Evolutionary conservation across 1,140 invertebrate genomes (phyloP), one percentile per base, ranked within the genome.

Genomic region (Pantala flavescens): DNA sequence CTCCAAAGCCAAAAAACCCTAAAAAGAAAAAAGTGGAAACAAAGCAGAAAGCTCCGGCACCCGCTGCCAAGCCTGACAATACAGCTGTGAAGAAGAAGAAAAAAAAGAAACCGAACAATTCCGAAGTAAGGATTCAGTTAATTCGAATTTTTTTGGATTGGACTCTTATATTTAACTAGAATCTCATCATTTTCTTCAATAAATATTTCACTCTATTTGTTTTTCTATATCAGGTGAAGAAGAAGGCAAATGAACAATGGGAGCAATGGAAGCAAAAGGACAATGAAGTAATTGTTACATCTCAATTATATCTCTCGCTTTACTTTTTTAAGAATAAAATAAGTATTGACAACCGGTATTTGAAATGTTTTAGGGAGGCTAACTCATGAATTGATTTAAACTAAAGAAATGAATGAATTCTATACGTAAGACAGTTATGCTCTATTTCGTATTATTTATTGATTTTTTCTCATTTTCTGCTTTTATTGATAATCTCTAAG

Each of bases 191-290:
- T 36, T 36, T 36, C 2, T 36, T 36, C 9, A 36, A 36, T 5
- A 36, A 36, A 9, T 36, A 5, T 36, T 2, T 9, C 9, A 36
- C 28, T 5, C 9, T 36, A 9, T 5, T 36, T 3, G 16, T 63
- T 19, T 63, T 63, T 21, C 49, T 16, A 3, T 63, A 7, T 7
- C 16, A 82, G 70, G 84, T 84, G 76, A 80, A 79, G 28, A 79
- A 82, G 76, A 75, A 78, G 23, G 77, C 79, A 12, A 78, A 80
- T 23, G 82, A 85, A 72, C 86, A 88, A 75, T 88, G 87, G 86
- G 86, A 88, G 77, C 81, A 83, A 76, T 88, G 87, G 87, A 88
- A 87, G 77, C 82, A 85, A 76, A 87, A 87, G 79, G 87, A 88
- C 82, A 83, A 82, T 71, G 83, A 87, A 63, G 79, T 79, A 76